phyloP scores from a whole-genome alignment of 2,113 vertebrate species.

The Hemiprocne comata region DNA sequence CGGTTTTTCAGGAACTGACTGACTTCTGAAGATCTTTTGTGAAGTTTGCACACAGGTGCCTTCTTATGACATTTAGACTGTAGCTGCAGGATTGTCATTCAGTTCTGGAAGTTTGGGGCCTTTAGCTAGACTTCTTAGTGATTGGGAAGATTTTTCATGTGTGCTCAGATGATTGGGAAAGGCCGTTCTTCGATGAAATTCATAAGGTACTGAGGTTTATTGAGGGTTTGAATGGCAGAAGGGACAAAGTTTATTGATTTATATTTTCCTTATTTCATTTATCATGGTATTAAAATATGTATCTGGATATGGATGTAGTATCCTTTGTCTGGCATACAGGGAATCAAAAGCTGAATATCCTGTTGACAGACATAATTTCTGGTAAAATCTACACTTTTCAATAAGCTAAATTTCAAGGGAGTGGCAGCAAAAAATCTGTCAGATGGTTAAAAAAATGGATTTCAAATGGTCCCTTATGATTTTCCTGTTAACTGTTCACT shows the following conservation, averaged over 20 bases:
- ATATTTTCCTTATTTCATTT: background rate
- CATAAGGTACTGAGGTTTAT: background rate
- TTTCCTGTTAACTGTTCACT: background rate
- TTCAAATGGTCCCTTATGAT: background rate
- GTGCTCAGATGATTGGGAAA: background rate
- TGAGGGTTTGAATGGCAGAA: background rate
- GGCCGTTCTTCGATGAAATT: background rate
- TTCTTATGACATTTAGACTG: background rate
- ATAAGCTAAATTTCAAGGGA: background rate
- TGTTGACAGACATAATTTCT: background rate
- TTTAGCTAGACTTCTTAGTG: background rate
- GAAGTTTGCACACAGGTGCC: background rate
- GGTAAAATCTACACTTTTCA: background rate
- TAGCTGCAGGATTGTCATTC: background rate
- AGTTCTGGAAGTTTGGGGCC: background rate
- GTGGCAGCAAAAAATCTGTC: background rate
- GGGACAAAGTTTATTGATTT: background rate
- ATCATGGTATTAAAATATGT: background rate
- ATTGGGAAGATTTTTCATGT: background rate
- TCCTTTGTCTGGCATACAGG: background rate
- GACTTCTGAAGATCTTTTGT: background rate
- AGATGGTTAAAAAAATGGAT: background rate
- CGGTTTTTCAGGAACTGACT: background rate
- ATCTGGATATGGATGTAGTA: background rate
- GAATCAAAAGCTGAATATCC: background rate